Conservation (phyloP, 2,797 vertebrate species). For the Ciconia nigra region DNA sequence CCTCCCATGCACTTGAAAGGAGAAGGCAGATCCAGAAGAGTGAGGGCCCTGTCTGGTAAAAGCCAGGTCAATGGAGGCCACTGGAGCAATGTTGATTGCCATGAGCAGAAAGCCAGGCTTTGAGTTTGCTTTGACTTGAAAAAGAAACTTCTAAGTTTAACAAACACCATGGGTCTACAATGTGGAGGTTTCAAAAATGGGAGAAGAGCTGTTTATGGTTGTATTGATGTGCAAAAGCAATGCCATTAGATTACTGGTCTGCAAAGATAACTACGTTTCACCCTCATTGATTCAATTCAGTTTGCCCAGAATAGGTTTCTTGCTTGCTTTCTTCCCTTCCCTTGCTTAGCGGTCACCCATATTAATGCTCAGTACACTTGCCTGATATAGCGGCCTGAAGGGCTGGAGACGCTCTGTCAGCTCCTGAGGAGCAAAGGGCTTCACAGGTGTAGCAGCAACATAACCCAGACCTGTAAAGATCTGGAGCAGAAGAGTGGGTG, state of each 20-base stretch:
- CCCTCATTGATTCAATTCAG: background rate
- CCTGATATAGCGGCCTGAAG: background rate
- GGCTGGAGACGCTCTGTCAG: background rate
- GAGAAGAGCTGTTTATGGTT: background rate
- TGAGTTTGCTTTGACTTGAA: background rate
- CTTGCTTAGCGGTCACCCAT: rapidly evolving
- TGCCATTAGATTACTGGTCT: background rate
- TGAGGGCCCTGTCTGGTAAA: background rate
- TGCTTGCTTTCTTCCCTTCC: background rate
- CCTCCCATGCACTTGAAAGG: background rate
- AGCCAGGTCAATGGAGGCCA: background rate
- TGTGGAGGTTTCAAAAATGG: background rate
- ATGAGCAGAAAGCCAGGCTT: background rate
- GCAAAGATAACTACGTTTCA: background rate
- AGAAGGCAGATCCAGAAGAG: background rate
- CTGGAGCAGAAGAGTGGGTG: background rate
- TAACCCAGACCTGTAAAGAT: background rate
- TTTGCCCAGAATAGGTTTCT: background rate
- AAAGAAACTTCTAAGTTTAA: background rate
- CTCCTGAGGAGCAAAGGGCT: background rate
- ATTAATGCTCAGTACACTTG: background rate
- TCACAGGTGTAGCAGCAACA: rapidly evolving
- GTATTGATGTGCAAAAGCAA: background rate
- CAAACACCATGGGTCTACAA: background rate
- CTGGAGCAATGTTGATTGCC: background rate